These are phyloP conservation scores for Xenopus borealis DNA, from an alignment of 2,113 vertebrate genomes.

Conservation along the genomic window DNA sequence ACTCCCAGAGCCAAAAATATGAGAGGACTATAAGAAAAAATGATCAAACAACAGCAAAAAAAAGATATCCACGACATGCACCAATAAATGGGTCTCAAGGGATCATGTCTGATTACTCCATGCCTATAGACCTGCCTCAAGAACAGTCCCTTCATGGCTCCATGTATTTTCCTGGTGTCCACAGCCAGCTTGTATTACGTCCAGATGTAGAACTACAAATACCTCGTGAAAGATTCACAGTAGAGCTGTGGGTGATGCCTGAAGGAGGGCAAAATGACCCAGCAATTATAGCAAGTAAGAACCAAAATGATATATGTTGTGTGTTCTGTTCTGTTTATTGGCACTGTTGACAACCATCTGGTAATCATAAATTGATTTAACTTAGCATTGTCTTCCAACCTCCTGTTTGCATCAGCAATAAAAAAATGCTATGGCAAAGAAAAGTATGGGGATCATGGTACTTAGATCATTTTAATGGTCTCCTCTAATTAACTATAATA, in stretches of 20 bases:
- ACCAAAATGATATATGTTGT: too few species aligned
- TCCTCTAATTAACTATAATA: too few species aligned
- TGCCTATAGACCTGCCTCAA: constrained; percentile 5
- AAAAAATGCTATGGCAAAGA: too few species aligned
- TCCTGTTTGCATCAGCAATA: too few species aligned
- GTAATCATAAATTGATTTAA: too few species aligned
- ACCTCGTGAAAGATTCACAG: constrained; percentile 77
- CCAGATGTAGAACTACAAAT: constrained; percentile 65
- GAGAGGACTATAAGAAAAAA: background rate
- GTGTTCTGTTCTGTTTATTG: too few species aligned
- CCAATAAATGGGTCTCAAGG: background rate
- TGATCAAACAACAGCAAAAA: background rate
- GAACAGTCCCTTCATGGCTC: constrained; percentile 45
- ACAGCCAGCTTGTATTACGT: constrained; percentile 74
- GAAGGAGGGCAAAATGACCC: constrained; percentile 91
- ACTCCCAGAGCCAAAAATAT: background rate
- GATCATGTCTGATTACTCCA: constrained; percentile 15
- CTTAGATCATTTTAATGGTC: too few species aligned
- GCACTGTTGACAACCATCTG: too few species aligned
- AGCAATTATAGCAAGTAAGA: constrained; percentile 85
- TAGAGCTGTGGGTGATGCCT: constrained; percentile 87
- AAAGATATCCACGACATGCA: constrained; percentile 17
- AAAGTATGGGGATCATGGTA: too few species aligned
- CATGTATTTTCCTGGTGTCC: constrained; percentile 80
- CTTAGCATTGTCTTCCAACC: too few species aligned